Base-by-base conservation (phyloP, 2,888 invertebrate species). In the Oscheius onirici region DNA sequence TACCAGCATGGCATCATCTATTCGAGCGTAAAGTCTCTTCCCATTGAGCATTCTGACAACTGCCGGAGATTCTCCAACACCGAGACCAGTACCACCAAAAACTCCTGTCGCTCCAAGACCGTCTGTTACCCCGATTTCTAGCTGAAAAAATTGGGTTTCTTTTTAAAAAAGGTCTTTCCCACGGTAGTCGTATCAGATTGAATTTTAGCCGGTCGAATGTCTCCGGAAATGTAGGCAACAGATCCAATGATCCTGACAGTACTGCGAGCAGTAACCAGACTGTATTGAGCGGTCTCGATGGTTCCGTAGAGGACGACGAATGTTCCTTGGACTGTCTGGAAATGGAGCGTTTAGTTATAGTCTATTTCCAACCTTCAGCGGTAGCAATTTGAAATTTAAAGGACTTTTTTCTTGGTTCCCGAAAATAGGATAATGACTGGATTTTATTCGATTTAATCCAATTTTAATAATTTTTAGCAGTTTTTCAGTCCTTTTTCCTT, bases 251-350 rank as follows among this genome's bases (percentile, higher is more conserved):
- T 63, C 3, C 46, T 51, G 17, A 70, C 46, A n/a, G 68, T 68
- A 57, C 68, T 68, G 28, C 68, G n/a, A 3, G 57, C 24, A 2
- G 20, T 51, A 24, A 41, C 55, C 26, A 57, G 13, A 13, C 15
- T 17, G 22, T 57, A 68, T 11, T 51, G 17, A 1, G 44, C 28
- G 3, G 68, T 24, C 26, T 43, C 46, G n/a, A 57, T 28, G 3
- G 68, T 68, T 15, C 68, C 68, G 34, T 68, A 68, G 20, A 68
- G 44, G 13, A 68, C 57, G 17, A 41, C 44, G n/a, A 57, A 68
- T 20, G 43, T 41, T 44, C 68, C 68, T 34, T 66, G 52, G 20
- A 43, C 8, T 1, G 40, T 51, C 52, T 66, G n/a, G 34, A 52
- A 24, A 46, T 5, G n/a, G n/a, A 46, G n/a, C 20, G n/a, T 5